Evolutionary conservation across 2,888 invertebrate species (phyloP).

Genomic region (Drosophila yooni): DNA sequence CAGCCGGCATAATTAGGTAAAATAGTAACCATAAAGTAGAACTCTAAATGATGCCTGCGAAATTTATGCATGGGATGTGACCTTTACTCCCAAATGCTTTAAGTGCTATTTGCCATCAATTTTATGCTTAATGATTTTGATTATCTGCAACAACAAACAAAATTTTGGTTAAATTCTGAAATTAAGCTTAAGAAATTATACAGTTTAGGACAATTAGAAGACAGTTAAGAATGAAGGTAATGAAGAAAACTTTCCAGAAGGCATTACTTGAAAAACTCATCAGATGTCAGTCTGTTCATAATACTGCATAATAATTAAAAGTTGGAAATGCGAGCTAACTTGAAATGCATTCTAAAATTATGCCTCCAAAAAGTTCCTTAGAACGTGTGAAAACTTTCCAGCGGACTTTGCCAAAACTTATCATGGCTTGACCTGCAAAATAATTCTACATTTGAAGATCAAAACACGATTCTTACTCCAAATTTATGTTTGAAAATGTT

Average conservation of each 20-base stretch:
- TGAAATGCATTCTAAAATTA: no score
- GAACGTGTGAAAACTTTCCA: neutral
- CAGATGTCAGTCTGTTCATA: neutral
- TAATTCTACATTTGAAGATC: neutral
- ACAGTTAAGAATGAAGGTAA: neutral
- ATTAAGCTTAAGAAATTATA: neutral
- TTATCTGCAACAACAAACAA: neutral
- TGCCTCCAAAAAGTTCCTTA: neutral
- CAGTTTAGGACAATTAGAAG: neutral
- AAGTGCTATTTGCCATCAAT: neutral
- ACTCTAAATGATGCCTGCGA: neutral
- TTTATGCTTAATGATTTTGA: neutral
- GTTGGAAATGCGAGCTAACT: neutral
- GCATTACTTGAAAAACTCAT: neutral
- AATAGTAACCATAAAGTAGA: conserved; percentile 1
- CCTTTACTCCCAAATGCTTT: conserved; percentile 18
- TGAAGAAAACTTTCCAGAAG: neutral
- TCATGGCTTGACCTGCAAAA: neutral
- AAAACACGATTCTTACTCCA: neutral
- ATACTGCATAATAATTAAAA: neutral
- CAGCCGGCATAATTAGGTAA: conserved; percentile 28
- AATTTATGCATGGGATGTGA: conserved; percentile 6
- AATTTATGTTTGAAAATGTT: conserved; percentile 14
- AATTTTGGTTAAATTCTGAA: neutral
- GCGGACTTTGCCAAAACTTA: neutral